A percentile compares a stretch with the other conserved stretches of the same genome.
phyloP scores from a whole-genome alignment of 2,888 invertebrate species.

The Coelinius sp. region DNA sequence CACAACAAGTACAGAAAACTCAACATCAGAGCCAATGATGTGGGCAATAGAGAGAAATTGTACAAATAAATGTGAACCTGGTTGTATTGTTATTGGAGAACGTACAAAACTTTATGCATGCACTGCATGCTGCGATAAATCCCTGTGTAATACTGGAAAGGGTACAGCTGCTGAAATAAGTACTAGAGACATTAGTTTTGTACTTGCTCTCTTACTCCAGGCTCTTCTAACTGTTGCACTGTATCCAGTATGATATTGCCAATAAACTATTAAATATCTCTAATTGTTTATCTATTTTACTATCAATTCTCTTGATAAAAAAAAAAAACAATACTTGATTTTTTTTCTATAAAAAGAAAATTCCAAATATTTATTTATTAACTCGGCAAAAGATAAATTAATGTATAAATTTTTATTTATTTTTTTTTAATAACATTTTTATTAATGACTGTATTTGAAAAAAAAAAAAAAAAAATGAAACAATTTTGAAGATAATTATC shows the following conservation, averaged over 20 bases:
- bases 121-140: slow-evolving; percentile 86
- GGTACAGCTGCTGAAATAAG: slow-evolving; percentile 59
- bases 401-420: no score
- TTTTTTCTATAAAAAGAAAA: no score
- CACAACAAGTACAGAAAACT: slow-evolving; percentile 86
- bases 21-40: slow-evolving; percentile 80
- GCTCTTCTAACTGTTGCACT: slow-evolving; percentile 61
- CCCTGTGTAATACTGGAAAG: slow-evolving; percentile 85
- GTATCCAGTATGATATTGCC: slow-evolving; percentile 61
- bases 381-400: no score
- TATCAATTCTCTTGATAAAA: no score
- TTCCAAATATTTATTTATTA: no score
- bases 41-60: slow-evolving; percentile 90
- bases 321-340: no score
- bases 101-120: slow-evolving; percentile 90
- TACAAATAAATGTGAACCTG: slow-evolving; percentile 86
- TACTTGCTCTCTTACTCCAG: slow-evolving; percentile 62
- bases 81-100: slow-evolving; percentile 91
- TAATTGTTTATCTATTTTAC: no score
- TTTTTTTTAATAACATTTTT: no score
- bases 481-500: no score
- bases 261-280: slow-evolving; percentile 50
- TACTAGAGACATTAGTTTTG: slow-evolving; percentile 57
- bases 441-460: no score
- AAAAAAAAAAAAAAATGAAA: no score